phyloP scores from a whole-genome alignment of 2,888 invertebrate species.

The Papilio demoleus region DNA sequence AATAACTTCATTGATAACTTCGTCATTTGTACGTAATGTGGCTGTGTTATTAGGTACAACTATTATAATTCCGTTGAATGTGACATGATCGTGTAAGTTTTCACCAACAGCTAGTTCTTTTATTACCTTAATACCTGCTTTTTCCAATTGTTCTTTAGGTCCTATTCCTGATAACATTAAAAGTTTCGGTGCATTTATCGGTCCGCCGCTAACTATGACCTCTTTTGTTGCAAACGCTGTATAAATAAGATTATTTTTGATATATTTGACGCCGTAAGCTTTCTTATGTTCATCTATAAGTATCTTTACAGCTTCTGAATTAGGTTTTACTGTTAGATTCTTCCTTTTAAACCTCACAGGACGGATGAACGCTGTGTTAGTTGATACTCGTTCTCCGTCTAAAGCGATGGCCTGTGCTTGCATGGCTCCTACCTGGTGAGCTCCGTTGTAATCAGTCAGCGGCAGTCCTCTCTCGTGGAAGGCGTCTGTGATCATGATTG shows the following conservation, averaged over 20 bases:
- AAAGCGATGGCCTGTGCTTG: slow-evolving; percentile 81
- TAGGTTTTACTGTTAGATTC: slow-evolving; percentile 77
- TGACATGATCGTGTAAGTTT: slow-evolving; percentile 71
- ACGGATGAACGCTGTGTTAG: slow-evolving; percentile 86
- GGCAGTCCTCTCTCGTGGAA: slow-evolving; percentile 84
- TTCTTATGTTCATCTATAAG: slow-evolving; percentile 76
- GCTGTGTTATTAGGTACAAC: slow-evolving; percentile 78
- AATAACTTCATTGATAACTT: slow-evolving; percentile 66
- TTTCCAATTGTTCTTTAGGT: slow-evolving; percentile 59
- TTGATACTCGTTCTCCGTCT: slow-evolving; percentile 83
- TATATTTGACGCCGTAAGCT: slow-evolving; percentile 64
- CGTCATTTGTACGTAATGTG: slow-evolving; percentile 66
- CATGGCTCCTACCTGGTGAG: slow-evolving; percentile 81
- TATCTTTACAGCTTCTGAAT: slow-evolving; percentile 80
- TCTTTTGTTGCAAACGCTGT: slow-evolving; percentile 65
- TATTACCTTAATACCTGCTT: slow-evolving; percentile 56
- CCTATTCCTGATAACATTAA: slow-evolving; percentile 72
- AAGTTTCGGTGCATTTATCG: slow-evolving; percentile 65
- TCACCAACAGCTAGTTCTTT: slow-evolving; percentile 66
- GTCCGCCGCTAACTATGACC: slow-evolving; percentile 64
- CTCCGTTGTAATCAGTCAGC: slow-evolving; percentile 81
- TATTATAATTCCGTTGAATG: slow-evolving; percentile 76
- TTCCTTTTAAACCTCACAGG: slow-evolving; percentile 82
- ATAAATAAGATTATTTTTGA: slow-evolving; percentile 46
- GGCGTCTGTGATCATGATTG: slow-evolving; percentile 79